Base-by-base conservation (phyloP, 2,888 invertebrate species). In the Smittia sp. region DNA sequence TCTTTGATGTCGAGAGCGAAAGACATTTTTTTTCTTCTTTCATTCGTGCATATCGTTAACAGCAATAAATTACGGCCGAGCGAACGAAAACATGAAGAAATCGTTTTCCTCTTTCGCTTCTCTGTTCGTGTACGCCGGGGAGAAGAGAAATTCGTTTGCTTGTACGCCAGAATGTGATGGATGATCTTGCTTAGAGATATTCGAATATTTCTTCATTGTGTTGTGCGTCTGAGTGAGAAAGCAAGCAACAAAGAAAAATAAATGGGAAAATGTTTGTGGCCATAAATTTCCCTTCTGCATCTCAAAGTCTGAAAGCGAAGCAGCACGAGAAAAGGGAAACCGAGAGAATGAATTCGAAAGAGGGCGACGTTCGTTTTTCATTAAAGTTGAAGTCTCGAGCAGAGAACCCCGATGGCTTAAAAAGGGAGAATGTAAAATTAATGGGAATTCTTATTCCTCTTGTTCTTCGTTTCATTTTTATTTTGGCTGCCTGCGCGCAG, bases 161-260 rank as follows among this genome's bases (percentile, higher is more conserved):
- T 65, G 38, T 65, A n/a, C 65, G 38, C 38, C 25, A 65, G 67
- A 67, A 46, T 24, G 67, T 67, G 67, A 67, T 41, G 24, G 67
- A 67, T 41, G 67, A 67, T 67, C 66, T 46, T 46, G 46, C 46
- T 15, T 46, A 11, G 6, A 9, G 6, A 52, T 52, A 20, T 32
- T 32, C 32, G 9, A 9, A 6, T 32, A 32, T 32, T 32, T 32
- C n/a, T n/a, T 52, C 13, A 15, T 2, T 20, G 20, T 52, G 25
- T 22, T 41, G 32, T 25, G 18, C 18, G 69, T 27, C 52, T 22
- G 27, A 69, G 69, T 32, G 69, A 69, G 69, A 69, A 22, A 32
- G 69, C 24, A n/a, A n/a, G 2, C 2, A 15, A 46, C n/a, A 52
- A 54, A 54, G n/a, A 41, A 67, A 67, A 67, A 41, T 41, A 67